A percentile compares a stretch with the other conserved stretches of the same genome.
These are phyloP conservation scores for Apostichopus japonicus DNA, from an alignment of 35 echinoderm and acorn worm species.

Conservation along the genomic window DNA sequence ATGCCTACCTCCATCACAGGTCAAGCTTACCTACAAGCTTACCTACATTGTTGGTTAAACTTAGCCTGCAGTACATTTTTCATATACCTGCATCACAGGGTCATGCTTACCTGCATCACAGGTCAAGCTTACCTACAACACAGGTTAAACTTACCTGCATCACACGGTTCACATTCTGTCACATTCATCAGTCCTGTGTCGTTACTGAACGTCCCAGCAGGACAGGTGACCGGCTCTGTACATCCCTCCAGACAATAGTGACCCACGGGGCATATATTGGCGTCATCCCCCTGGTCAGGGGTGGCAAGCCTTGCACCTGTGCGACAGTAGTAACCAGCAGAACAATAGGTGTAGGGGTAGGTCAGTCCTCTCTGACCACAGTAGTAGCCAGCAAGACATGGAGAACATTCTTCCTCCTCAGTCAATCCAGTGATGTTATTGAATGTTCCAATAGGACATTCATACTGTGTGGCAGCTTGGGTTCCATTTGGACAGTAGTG, in stretches of 20 bases:
- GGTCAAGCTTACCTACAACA: too few species aligned
- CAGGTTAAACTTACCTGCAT: conserved; percentile 63
- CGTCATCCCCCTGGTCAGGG: conserved; percentile 80
- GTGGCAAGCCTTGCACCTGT: conserved; percentile 67
- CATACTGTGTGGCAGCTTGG: conserved; percentile 70
- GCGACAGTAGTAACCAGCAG: conserved; percentile 91
- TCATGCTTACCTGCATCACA: too few species aligned
- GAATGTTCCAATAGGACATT: conserved; percentile 93
- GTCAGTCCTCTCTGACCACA: conserved; percentile 89
- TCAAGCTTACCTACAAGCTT: too few species aligned
- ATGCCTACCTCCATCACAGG: too few species aligned
- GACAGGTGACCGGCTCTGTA: conserved; percentile 79
- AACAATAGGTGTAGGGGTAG: conserved; percentile 81
- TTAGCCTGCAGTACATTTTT: too few species aligned
- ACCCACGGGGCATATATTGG: conserved; percentile 78
- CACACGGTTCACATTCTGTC: conserved; percentile 92
- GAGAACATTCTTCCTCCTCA: conserved; percentile 75
- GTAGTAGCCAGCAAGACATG: conserved; percentile 95
- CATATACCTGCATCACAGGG: too few species aligned
- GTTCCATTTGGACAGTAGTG: conserved; percentile 90
- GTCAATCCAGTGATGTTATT: conserved; percentile 93
- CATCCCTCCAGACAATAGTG: conserved; percentile 89
- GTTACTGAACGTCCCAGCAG: conserved; percentile 92
- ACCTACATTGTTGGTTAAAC: too few species aligned
- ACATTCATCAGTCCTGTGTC: conserved; percentile 84